Evolutionary conservation across 2,113 vertebrate species (phyloP).

Genomic region (Kobus ellipsiprymnus): DNA sequence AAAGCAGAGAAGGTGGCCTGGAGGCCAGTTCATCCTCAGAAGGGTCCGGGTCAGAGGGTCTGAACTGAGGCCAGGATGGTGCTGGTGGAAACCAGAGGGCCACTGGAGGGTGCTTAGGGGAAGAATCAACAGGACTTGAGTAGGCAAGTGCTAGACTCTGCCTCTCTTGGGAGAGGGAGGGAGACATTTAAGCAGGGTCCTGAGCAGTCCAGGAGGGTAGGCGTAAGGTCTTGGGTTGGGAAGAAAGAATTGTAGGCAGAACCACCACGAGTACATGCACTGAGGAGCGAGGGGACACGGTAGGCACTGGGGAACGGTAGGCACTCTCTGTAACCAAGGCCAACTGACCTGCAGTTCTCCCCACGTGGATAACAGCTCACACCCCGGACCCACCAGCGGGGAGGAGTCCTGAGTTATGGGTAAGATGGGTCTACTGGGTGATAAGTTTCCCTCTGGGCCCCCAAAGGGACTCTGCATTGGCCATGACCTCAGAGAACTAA

Average conservation of each 20-base stretch:
- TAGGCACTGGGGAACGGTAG: rapidly evolving
- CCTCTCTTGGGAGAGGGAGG: not conserved
- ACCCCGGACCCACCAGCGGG: not conserved
- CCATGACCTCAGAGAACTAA: not conserved
- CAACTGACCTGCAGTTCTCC: not conserved
- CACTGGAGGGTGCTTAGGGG: not conserved
- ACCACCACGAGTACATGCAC: rapidly evolving
- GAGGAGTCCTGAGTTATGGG: not conserved
- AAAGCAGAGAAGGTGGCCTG: not conserved
- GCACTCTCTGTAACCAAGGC: not conserved
- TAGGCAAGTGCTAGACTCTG: not conserved
- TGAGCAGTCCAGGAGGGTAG: not conserved
- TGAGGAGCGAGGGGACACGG: rapidly evolving
- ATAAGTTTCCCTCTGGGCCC: not conserved
- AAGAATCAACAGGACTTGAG: not conserved
- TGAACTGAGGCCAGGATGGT: not conserved
- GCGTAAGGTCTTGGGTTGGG: not conserved
- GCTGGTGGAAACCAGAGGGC: not conserved
- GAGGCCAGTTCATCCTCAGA: not conserved
- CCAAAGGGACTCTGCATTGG: not conserved
- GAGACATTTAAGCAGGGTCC: not conserved
- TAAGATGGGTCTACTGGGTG: not conserved
- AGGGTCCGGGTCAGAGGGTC: not conserved
- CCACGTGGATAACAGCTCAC: not conserved
- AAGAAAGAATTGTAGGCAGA: not conserved